Conservation (phyloP, 2,113 vertebrate species). For the Capra hircus region DNA sequence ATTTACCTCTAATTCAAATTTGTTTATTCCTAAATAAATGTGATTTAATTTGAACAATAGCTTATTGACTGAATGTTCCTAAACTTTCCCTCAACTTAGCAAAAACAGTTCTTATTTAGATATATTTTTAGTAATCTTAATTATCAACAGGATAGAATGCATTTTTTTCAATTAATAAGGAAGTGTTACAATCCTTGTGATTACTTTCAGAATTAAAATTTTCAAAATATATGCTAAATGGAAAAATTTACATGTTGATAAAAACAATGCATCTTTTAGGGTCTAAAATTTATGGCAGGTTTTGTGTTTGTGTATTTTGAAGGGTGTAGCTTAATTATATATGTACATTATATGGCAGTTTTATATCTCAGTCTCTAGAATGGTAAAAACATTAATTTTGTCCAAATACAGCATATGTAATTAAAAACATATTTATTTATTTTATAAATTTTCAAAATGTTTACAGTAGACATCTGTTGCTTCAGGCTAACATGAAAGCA, state of each 20-base stretch:
- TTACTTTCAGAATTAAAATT: background rate
- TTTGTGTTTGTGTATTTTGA: background rate
- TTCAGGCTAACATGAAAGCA: slow-evolving; percentile 71
- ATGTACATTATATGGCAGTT: slow-evolving; percentile 48
- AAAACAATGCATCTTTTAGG: background rate
- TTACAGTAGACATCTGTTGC: slow-evolving; percentile 65
- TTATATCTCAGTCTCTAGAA: slow-evolving; percentile 61
- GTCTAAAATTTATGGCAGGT: background rate
- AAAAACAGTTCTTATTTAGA: background rate
- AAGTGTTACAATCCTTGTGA: background rate
- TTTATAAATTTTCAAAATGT: slow-evolving; percentile 78
- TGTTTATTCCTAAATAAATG: background rate
- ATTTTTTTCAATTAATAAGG: background rate
- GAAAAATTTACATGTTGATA: background rate
- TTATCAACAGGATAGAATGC: background rate
- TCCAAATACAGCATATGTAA: slow-evolving; percentile 71
- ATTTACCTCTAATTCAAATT: background rate
- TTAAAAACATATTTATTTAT: slow-evolving; percentile 72
- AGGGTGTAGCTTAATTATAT: slow-evolving; percentile 35
- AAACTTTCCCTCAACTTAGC: background rate
- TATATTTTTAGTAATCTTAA: background rate
- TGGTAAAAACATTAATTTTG: slow-evolving; percentile 72
- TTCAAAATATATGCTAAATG: background rate
- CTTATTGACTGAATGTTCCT: background rate
- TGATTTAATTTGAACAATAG: background rate